Conservation (phyloP, 1,140 invertebrate genomes). For the Rhopalosiphum padi region DNA sequence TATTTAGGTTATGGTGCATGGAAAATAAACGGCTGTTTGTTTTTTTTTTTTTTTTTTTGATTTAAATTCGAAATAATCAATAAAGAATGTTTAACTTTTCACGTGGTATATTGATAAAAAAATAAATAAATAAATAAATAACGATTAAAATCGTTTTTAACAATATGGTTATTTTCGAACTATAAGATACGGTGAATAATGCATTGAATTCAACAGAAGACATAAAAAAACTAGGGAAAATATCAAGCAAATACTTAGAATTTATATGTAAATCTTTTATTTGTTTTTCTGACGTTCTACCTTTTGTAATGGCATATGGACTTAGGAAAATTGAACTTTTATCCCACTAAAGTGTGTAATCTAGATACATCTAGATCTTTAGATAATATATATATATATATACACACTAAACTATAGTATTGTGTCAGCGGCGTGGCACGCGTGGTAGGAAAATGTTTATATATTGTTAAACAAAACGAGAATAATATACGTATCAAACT, state of each 20-base stretch:
- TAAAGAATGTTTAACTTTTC: not conserved
- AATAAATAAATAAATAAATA: not conserved
- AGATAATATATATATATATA: not conserved
- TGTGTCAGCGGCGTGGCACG: not conserved
- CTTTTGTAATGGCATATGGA: not conserved
- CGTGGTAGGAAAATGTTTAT: not conserved
- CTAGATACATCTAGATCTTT: not conserved
- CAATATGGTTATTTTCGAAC: not conserved
- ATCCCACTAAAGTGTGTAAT: not conserved
- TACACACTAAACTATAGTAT: not conserved
- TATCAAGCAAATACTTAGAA: not conserved
- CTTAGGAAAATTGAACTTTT: conserved; percentile 7
- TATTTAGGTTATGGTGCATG: not conserved
- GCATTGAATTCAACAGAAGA: not conserved
- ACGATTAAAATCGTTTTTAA: not conserved
- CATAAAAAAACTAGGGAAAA: not conserved
- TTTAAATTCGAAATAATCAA: not conserved
- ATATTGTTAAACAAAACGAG: not conserved
- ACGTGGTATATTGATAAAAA: not conserved
- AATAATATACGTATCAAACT: not conserved
- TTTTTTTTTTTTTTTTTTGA: not conserved
- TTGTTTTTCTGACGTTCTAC: not conserved
- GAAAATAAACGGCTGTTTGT: not conserved
- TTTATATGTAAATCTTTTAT: not conserved
- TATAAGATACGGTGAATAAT: not conserved